Evolutionary conservation across 2,113 vertebrate genomes (phyloP).

Genomic region (Egretta garzetta): DNA sequence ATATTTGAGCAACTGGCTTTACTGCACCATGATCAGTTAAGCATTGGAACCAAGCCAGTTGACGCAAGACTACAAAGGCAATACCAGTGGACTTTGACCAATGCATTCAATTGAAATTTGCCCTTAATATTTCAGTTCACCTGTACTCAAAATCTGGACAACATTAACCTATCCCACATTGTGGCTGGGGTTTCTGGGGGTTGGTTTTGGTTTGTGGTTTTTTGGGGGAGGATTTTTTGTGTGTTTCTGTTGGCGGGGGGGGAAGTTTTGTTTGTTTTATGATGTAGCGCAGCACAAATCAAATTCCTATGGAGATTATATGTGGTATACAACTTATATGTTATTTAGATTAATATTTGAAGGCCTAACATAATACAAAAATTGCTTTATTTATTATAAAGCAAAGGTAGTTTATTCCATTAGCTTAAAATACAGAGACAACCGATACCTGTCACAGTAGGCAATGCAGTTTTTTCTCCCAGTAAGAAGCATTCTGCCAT

Average conservation of each 20-base stretch:
- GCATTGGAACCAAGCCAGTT: not conserved
- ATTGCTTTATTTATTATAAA: not conserved
- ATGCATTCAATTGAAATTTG: too few species aligned
- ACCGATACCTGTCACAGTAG: not conserved
- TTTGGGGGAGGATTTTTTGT: not conserved
- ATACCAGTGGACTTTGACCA: not conserved
- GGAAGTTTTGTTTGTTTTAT: not conserved
- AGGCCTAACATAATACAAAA: not conserved
- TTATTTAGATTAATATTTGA: not conserved
- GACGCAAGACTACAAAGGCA: not conserved
- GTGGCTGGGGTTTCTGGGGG: accelerated
- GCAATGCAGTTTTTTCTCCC: not conserved
- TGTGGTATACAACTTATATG: not conserved
- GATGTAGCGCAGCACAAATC: not conserved
- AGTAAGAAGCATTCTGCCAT: not conserved
- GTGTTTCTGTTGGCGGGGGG: not conserved
- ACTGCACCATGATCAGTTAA: not conserved
- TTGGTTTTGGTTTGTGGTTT: too few species aligned
- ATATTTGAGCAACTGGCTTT: not conserved
- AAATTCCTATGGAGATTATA: not conserved
- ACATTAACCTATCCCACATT: not conserved
- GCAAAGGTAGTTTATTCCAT: not conserved
- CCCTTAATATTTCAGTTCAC: not conserved
- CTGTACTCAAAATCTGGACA: not conserved
- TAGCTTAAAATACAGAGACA: not conserved